These are phyloP conservation scores for Drosophila tropicalis DNA, from an alignment of 1,140 invertebrate genomes.

Conservation along the genomic window DNA sequence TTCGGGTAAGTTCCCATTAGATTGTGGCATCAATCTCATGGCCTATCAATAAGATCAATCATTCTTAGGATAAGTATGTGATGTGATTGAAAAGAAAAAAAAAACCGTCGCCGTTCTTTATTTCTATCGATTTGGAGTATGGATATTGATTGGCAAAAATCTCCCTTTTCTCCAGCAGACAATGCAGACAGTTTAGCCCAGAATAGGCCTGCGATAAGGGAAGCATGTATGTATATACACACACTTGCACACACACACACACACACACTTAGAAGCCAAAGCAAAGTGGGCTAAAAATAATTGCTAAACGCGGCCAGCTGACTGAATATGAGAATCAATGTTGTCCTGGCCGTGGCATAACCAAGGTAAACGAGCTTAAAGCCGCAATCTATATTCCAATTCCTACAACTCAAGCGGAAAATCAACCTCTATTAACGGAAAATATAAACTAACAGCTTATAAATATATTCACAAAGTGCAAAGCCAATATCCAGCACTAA, in stretches of 20 bases:
- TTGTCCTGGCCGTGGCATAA: neutral
- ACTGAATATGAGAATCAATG: constrained; percentile 30
- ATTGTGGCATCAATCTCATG: constrained; percentile 61
- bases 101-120: neutral
- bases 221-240: constrained; percentile 34
- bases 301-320: constrained; percentile 56
- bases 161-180: neutral
- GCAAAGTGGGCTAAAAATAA: constrained; percentile 71
- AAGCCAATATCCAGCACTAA: neutral
- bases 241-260: constrained; percentile 9
- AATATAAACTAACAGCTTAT: constrained; percentile 3
- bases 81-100: constrained; percentile 13
- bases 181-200: constrained; percentile 39
- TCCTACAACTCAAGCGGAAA: constrained; percentile 42
- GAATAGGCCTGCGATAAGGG: constrained; percentile 35
- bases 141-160: constrained; percentile 58
- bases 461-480: constrained; percentile 8
- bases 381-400: constrained; percentile 16
- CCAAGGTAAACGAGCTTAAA: constrained; percentile 21
- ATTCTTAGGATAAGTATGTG: constrained; percentile 41
- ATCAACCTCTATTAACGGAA: constrained; percentile 17
- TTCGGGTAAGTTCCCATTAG: constrained; percentile 65
- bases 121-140: constrained; percentile 64
- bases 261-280: constrained; percentile 8
- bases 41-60: constrained; percentile 71